Conservation (phyloP, 2,113 vertebrate genomes). For the Panthera uncia region DNA sequence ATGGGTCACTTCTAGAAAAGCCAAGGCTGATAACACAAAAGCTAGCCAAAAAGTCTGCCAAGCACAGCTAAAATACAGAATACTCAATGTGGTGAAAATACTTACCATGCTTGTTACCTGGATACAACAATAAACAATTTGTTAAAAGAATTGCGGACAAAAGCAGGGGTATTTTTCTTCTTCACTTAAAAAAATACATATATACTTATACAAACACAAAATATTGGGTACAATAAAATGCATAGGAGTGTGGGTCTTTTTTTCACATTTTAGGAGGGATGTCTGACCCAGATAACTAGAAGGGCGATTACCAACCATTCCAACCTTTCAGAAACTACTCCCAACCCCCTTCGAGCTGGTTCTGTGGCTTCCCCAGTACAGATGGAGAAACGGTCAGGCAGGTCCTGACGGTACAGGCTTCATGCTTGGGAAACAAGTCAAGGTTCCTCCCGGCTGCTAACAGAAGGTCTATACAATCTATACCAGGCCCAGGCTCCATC, state of each 20-base stretch:
- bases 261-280: conserved; percentile 62
- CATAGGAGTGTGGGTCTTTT: conserved; percentile 53
- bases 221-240: conserved; percentile 75
- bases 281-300: conserved; percentile 53
- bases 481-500: neutral
- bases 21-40: conserved; percentile 87
- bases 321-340: neutral
- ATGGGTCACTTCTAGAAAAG: conserved; percentile 85
- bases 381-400: neutral
- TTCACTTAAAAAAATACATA: conserved; percentile 54
- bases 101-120: conserved; percentile 99
- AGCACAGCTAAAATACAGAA: conserved; percentile 87
- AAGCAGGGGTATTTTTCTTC: conserved; percentile 77
- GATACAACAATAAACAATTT: conserved; percentile 94
- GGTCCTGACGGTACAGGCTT: neutral
- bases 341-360: neutral
- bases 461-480: neutral
- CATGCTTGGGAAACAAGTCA: no score
- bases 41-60: conserved; percentile 88
- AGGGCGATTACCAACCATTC: conserved; percentile 41
- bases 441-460: neutral
- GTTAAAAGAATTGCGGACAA: conserved; percentile 87
- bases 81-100: conserved; percentile 88
- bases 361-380: neutral
- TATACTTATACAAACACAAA: conserved; percentile 56